Conservation (phyloP, 2,797 vertebrate genomes). For the Rhadinocentrus ornatus region DNA sequence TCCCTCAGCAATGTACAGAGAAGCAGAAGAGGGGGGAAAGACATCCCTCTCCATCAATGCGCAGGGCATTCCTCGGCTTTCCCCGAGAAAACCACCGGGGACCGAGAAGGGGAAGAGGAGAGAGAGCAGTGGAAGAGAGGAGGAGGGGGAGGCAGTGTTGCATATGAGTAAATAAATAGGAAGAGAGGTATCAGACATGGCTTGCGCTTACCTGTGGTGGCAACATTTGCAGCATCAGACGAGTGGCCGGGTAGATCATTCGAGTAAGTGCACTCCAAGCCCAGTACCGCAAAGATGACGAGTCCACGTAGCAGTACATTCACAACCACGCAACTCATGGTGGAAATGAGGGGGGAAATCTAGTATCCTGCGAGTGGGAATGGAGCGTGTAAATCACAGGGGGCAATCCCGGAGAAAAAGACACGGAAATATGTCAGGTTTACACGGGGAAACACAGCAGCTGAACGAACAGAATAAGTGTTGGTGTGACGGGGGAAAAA, state of each 20-base stretch:
- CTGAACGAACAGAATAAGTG: constrained; percentile 15
- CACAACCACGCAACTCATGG: constrained; percentile 82
- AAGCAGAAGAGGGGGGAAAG: not conserved
- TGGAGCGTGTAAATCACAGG: constrained; percentile 8
- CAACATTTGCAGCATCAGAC: constrained; percentile 72
- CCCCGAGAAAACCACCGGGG: constrained; percentile 49
- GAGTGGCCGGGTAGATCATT: constrained; percentile 68
- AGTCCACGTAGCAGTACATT: constrained; percentile 85
- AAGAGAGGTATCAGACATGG: constrained; percentile 29
- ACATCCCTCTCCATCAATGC: constrained; percentile 50
- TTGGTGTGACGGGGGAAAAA: constrained; percentile 33
- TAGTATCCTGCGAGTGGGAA: constrained; percentile 50
- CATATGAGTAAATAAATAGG: constrained; percentile 42
- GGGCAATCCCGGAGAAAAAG: constrained; percentile 13
- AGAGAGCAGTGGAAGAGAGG: not conserved
- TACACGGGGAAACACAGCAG: not conserved
- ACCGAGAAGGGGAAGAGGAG: not conserved
- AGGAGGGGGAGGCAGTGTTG: not conserved
- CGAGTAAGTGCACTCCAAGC: constrained; percentile 76
- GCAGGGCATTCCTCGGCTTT: constrained; percentile 68
- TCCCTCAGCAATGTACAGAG: constrained; percentile 49
- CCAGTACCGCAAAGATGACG: constrained; percentile 86
- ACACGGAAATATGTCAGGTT: constrained; percentile 18
- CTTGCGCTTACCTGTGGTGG: constrained; percentile 79
- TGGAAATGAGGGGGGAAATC: constrained; percentile 53